Base-by-base conservation (phyloP, 1,140 invertebrate species). In the Yoshiicerus persimilis region DNA sequence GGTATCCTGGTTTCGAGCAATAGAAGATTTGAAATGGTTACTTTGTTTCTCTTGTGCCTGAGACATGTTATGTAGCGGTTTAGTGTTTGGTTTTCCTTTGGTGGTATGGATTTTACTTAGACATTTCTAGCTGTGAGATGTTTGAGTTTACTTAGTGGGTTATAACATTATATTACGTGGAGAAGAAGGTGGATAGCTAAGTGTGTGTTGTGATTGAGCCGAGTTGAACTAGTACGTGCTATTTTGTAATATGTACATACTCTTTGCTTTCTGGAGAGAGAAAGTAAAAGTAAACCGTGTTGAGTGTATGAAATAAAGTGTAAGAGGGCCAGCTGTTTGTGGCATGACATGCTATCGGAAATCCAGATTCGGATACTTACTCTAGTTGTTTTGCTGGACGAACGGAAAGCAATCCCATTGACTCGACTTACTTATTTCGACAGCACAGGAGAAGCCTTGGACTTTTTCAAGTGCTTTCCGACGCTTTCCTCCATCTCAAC, bases 291-390 rank as follows among this genome's bases (percentile, higher is more conserved):
- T 80, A 80, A 80, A 80, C 75, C 75, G 75, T 80, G 75, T 80
- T 80, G 75, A 80, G 75, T 80, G 75, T 32, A 80, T 36, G 32
- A 80, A 80, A 80, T 80, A 80, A 80, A 80, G 75, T 80, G 75
- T 38, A 80, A 80, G 75, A 80, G 75, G 75, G 34, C 75, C 75
- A 80, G 75, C 75, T 80, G 75, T 80, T 80, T 80, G 75, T 80
- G 75, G 75, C 75, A 80, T 80, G 75, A 80, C 75, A 80, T 80
- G 75, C 32, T 80, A 80, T 80, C 75, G 75, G 75, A 80, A 80
- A 80, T 80, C 75, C 34, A 80, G 75, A 80, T 80, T 80, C 75
- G 75, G 75, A 80, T 80, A 80, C 30, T 80, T 80, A 80, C 75
- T 36, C 20, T 80, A 70, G 66, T 70, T 70, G 66, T 30, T 30